phyloP scores from a whole-genome alignment of 2,113 vertebrate genomes.

The Aptenodytes forsteri region DNA sequence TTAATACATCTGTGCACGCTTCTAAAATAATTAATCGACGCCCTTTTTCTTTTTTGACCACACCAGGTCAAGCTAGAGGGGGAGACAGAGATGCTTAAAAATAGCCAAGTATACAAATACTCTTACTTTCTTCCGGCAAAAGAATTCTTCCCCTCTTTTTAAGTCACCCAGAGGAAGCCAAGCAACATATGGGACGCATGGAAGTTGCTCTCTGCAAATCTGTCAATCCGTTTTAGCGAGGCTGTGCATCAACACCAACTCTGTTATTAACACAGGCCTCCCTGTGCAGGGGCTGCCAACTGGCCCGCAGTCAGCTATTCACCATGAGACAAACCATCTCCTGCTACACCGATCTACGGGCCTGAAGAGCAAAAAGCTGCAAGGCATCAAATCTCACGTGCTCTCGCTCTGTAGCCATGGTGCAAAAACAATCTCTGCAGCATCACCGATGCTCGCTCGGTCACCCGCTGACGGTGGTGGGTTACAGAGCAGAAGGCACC shows the following conservation, averaged over 20 bases:
- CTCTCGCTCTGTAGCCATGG: neutral
- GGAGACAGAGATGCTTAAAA: neutral
- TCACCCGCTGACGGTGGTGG: fast-evolving
- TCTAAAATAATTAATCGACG: neutral
- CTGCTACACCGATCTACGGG: fast-evolving
- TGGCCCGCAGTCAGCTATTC: neutral
- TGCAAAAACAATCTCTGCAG: neutral
- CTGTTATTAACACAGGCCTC: neutral
- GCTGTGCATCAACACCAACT: neutral
- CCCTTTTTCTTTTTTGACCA: neutral
- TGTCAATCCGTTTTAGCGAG: neutral
- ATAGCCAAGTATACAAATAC: neutral
- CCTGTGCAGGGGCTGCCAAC: neutral
- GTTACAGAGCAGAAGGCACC: neutral
- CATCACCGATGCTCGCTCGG: fast-evolving
- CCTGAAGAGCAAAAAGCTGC: neutral
- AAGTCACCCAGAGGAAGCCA: neutral
- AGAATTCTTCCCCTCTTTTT: neutral
- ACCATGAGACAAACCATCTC: neutral
- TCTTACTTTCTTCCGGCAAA: neutral
- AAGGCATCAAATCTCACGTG: neutral
- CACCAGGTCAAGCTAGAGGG: neutral
- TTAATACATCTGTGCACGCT: neutral
- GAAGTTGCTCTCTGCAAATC: slow-evolving; percentile 27
- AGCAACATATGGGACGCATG: slow-evolving; percentile 37